phyloP scores from a whole-genome alignment of 2,113 vertebrate species.

The Salvelinus sp. region DNA sequence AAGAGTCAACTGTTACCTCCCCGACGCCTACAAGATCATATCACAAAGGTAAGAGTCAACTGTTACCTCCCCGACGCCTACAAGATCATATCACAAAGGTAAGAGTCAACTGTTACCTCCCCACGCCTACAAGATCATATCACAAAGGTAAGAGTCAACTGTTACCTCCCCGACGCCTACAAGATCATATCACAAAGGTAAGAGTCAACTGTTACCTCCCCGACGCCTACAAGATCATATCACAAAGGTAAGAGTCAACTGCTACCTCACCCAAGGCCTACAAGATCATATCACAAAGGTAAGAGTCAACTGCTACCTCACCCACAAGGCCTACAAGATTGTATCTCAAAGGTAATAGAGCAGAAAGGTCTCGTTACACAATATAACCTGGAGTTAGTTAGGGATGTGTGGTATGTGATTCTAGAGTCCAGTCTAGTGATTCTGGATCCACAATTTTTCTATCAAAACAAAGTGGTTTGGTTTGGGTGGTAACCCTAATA shows the following conservation, averaged over 20 bases:
- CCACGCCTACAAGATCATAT: slow-evolving; percentile 76
- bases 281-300: slow-evolving; percentile 99
- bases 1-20: slow-evolving; percentile 92
- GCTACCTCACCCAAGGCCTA: slow-evolving; percentile 96
- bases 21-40: slow-evolving; percentile 79
- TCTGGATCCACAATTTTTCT: background rate
- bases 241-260: too few species aligned
- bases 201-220: slow-evolving; percentile 94
- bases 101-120: slow-evolving; percentile 92
- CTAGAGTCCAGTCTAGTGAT: background rate
- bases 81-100: too few species aligned
- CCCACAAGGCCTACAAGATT: slow-evolving; percentile 98
- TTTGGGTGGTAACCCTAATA: background rate
- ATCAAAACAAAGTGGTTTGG: background rate
- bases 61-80: slow-evolving; percentile 98
- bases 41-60: slow-evolving; percentile 67
- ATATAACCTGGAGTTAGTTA: slow-evolving; percentile 28
- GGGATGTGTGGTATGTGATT: background rate
- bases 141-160: slow-evolving; percentile 73
- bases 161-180: slow-evolving; percentile 96
- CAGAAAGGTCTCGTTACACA: slow-evolving; percentile 50
- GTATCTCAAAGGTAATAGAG: slow-evolving; percentile 93
- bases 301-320: slow-evolving; percentile 90
- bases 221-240: slow-evolving; percentile 76
- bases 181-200: too few species aligned